Evolutionary conservation across 2,797 vertebrate genomes (phyloP), one percentile per base, ranked within the genome.

Genomic region (Hoplostethus mediterraneus): DNA sequence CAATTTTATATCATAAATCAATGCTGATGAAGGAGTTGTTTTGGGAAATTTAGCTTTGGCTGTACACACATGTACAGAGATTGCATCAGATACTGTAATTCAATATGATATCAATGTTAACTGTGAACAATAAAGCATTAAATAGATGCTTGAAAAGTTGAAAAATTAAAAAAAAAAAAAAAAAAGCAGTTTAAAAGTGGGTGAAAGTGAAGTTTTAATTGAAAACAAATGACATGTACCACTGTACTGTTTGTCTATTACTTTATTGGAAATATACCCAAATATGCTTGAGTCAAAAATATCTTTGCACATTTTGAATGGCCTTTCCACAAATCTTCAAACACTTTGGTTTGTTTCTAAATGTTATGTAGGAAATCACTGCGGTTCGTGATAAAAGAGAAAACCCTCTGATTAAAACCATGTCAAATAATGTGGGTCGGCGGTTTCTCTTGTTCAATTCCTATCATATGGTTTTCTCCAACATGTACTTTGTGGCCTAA

Each of bases 361-460:
- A 85, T 62, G 62, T 63, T 71, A 60, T 67, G 71, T 63, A 64
- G 83, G 66, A 86, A 90, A 85, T 85, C 63, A 17, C 71, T 17
- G 73, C 0, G 73, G 87, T 77, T 82, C 66, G 73, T 58, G 73
- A 71, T 83, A 83, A 84, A 84, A 79, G 36, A 54, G 11, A 58
- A 70, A 65, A 13, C 31, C 11, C 63, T 68, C 13, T n/a, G 72
- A 86, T 88, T 87, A 66, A 82, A 82, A 89, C 77, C 70, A 60
- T 74, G 84, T 73, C 73, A 4, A 79, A 82, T 79, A 54, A 75
- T 72, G 67, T 65, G 68, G 77, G 42, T 9, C 6, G 9, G 68
- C 31, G 65, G 77, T 71, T 84, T 82, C 31, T 56, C 64, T 61
- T 11, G 58, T 61, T 79, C 56, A 56, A 48, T 73, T 64, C 38